phyloP scores from a whole-genome alignment of 2,113 vertebrate species.

The Felis catus region DNA sequence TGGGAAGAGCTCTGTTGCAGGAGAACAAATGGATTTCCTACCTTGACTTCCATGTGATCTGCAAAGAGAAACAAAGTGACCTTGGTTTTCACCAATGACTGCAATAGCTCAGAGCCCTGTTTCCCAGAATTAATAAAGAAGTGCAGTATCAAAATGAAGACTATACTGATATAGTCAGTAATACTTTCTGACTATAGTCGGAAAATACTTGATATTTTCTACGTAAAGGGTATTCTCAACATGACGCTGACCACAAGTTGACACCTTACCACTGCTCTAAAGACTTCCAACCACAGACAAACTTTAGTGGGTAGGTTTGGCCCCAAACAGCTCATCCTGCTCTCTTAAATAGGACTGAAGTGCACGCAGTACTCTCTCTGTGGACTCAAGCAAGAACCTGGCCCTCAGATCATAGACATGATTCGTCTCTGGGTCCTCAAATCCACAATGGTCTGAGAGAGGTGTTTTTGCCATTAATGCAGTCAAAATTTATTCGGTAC shows the following conservation, averaged over 20 bases:
- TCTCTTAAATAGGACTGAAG: not conserved
- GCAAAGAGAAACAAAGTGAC: slow-evolving; percentile 38
- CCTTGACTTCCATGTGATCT: slow-evolving; percentile 90
- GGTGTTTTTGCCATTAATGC: not conserved
- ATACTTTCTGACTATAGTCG: too few relatives aligned
- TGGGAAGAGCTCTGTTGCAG: slow-evolving; percentile 93
- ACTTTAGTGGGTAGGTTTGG: not conserved
- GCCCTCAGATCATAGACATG: not conserved
- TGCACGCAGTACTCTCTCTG: not conserved
- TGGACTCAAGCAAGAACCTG: not conserved
- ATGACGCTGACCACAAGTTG: not conserved
- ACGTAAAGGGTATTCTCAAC: not conserved
- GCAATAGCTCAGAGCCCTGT: not conserved
- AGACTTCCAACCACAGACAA: not conserved
- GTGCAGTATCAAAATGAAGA: not conserved
- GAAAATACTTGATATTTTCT: not conserved
- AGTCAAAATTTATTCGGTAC: not conserved
- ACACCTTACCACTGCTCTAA: not conserved
- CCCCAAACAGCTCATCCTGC: not conserved
- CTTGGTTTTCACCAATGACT: not conserved
- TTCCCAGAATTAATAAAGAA: not conserved
- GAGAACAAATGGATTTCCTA: slow-evolving; percentile 96
- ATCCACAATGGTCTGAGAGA: not conserved
- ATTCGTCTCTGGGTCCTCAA: not conserved
- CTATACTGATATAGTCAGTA: too few relatives aligned